phyloP scores from a whole-genome alignment of 2,797 vertebrate genomes.

The Loris lydekkerianus region DNA sequence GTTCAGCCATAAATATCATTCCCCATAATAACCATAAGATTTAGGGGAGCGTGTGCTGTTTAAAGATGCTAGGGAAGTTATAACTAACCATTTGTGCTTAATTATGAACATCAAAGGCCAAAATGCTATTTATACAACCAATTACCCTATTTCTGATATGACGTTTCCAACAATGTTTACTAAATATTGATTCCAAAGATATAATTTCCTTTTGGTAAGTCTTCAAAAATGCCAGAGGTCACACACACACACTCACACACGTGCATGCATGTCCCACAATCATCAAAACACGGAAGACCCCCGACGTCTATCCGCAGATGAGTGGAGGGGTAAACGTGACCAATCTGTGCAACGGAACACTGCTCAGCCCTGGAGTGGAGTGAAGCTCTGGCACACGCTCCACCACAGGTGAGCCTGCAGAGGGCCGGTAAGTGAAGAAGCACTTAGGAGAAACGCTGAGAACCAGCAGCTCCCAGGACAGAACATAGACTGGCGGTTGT shows the following conservation, averaged over 20 bases:
- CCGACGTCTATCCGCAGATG: background rate
- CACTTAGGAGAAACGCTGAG: no score
- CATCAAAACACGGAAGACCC: background rate
- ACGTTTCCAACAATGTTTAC: background rate
- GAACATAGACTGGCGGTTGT: background rate
- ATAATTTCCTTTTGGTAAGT: background rate
- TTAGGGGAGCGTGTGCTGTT: background rate
- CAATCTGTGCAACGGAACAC: fast-evolving
- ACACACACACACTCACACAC: fast-evolving
- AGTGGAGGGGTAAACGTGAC: fast-evolving
- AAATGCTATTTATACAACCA: fast-evolving
- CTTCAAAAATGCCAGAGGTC: background rate
- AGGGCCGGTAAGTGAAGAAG: background rate
- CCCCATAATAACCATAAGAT: background rate
- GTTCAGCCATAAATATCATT: background rate
- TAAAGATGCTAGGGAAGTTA: background rate
- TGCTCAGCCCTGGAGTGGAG: background rate
- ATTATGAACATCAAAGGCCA: background rate
- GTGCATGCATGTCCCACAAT: fast-evolving
- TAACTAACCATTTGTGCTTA: background rate
- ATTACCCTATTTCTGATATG: background rate
- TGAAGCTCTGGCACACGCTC: fast-evolving
- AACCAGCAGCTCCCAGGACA: background rate
- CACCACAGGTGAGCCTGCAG: no score
- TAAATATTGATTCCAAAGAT: background rate